Conservation (phyloP, 2,888 invertebrate genomes). For the Dolichomitus sp. region DNA sequence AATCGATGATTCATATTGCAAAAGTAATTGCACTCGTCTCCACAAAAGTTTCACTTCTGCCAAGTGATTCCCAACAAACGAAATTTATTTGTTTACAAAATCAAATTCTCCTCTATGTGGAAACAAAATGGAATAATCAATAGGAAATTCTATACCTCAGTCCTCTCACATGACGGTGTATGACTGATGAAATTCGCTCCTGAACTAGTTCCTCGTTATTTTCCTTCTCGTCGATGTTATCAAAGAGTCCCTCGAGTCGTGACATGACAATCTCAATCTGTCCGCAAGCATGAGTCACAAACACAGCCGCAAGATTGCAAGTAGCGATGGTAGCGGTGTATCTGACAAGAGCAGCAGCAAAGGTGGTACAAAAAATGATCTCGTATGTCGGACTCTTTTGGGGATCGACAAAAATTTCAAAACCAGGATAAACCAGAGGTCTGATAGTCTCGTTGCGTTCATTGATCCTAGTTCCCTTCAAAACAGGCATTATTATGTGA, state of each 20-base stretch:
- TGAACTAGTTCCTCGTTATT: conserved; percentile 13
- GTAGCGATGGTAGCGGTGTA: conserved; percentile 63
- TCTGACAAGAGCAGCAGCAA: conserved; percentile 63
- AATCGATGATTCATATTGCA: too few relatives aligned
- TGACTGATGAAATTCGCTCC: conserved; percentile 56
- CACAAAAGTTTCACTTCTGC: too few relatives aligned
- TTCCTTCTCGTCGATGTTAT: background rate
- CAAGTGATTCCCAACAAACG: too few relatives aligned
- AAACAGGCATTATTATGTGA: conserved; percentile 68
- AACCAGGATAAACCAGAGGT: conserved; percentile 63
- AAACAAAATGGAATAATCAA: background rate
- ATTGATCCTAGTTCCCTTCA: conserved; percentile 48
- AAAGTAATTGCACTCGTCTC: too few relatives aligned
- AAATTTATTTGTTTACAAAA: too few relatives aligned
- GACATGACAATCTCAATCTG: conserved; percentile 67
- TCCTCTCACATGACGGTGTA: conserved; percentile 64
- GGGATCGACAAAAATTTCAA: conserved; percentile 63
- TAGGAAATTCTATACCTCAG: conserved; percentile 63
- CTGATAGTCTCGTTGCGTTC: conserved; percentile 62
- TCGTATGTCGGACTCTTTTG: conserved; percentile 72
- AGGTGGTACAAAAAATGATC: conserved; percentile 69
- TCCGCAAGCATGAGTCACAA: conserved; percentile 71
- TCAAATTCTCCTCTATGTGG: too few relatives aligned
- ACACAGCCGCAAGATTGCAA: conserved; percentile 69
- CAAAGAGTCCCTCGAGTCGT: conserved; percentile 51